Conservation (phyloP, 2,888 invertebrate species). For the Heliconius hortense region DNA sequence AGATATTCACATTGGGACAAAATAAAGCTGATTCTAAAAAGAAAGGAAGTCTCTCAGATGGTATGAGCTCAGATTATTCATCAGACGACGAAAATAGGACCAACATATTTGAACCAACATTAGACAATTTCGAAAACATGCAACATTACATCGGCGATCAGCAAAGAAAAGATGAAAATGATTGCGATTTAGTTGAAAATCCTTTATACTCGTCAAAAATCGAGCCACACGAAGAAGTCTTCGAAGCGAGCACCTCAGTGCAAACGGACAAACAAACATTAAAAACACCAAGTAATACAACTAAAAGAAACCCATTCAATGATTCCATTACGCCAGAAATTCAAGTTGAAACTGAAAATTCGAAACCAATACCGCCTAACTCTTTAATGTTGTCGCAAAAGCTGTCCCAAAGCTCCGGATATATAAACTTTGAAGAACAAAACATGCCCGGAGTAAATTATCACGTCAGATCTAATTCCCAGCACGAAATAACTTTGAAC, state of each 20-base stretch:
- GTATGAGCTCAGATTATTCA: conserved; percentile 80
- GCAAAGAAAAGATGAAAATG: conserved; percentile 61
- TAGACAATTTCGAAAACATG: conserved; percentile 77
- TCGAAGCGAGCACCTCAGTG: conserved; percentile 82
- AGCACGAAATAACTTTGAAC: conserved; percentile 86
- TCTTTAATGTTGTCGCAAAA: conserved; percentile 83
- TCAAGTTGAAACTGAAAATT: conserved; percentile 69
- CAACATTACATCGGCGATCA: conserved; percentile 73
- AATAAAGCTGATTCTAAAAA: conserved; percentile 76
- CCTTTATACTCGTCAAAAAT: conserved; percentile 77
- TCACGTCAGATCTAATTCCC: conserved; percentile 81
- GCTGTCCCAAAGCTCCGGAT: conserved; percentile 86
- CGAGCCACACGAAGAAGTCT: conserved; percentile 76
- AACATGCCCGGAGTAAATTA: conserved; percentile 52
- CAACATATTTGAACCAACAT: conserved; percentile 74
- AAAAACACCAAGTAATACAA: conserved; percentile 65
- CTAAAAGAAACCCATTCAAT: conserved; percentile 71
- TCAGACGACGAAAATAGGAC: conserved; percentile 80
- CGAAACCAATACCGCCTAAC: conserved; percentile 77
- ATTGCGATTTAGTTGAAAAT: conserved; percentile 73
- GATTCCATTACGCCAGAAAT: conserved; percentile 84
- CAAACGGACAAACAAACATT: conserved; percentile 53
- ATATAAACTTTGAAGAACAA: conserved; percentile 78
- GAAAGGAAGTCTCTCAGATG: conserved; percentile 85
- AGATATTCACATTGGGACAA: conserved; percentile 79